Conservation (phyloP, 2,113 vertebrate species). For the Tychaedon coryphoeus region DNA sequence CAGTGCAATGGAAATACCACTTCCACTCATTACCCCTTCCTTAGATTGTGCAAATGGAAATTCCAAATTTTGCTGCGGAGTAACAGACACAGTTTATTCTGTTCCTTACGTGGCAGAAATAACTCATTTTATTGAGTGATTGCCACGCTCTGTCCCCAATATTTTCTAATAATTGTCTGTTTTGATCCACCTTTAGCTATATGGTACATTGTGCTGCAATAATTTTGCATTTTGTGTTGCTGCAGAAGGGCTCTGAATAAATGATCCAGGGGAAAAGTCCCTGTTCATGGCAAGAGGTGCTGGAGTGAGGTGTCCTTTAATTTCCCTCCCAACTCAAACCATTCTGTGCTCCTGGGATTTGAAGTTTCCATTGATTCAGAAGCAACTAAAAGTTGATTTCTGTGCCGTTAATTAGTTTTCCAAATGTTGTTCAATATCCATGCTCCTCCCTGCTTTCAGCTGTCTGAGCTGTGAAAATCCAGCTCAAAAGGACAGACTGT, state of each 20-base stretch:
- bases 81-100: not conserved
- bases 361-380: not conserved
- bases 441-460: not conserved
- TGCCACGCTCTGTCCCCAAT: accelerated
- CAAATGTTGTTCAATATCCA: not conserved
- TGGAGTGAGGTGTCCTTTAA: not conserved
- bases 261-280: not conserved
- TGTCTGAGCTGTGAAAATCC: not conserved
- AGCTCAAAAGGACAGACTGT: not conserved
- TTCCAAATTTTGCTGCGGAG: not conserved
- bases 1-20: not conserved
- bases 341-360: not conserved
- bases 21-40: not conserved
- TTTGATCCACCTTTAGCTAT: not conserved
- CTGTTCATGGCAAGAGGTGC: not conserved
- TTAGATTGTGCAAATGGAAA: not conserved
- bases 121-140: not conserved
- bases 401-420: not conserved
- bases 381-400: not conserved
- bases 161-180: not conserved
- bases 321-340: not conserved
- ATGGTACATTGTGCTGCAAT: not conserved
- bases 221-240: not conserved
- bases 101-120: not conserved
- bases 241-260: not conserved